Evolutionary conservation across 1,140 invertebrate species (phyloP).

Genomic region (Pseudomyrmex gracilis): DNA sequence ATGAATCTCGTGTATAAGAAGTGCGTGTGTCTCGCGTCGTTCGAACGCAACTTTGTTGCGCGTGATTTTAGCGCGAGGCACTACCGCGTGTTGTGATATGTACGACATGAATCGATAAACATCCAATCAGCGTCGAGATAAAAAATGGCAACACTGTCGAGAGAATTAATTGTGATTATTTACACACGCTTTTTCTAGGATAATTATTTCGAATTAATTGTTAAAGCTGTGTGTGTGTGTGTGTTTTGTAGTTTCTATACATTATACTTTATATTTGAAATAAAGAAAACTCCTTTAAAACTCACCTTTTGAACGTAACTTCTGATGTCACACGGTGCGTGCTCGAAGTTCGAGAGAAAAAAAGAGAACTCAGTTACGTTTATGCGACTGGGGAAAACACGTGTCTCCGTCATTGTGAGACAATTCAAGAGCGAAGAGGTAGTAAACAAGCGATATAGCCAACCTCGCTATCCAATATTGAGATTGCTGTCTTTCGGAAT

Average conservation of each 20-base stretch:
- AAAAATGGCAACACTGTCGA: too few relatives aligned
- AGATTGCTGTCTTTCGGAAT: constrained; percentile 85
- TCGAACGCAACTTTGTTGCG: too few relatives aligned
- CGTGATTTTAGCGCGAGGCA: too few relatives aligned
- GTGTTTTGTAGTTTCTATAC: neutral
- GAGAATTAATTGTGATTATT: too few relatives aligned
- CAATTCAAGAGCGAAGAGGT: constrained; percentile 72
- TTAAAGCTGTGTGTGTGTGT: neutral
- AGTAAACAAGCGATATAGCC: constrained; percentile 84
- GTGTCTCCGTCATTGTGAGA: constrained; percentile 75
- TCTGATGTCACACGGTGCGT: constrained; percentile 47
- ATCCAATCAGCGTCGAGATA: too few relatives aligned
- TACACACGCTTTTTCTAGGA: too few relatives aligned
- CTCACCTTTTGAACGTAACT: constrained; percentile 39
- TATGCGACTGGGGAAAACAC: constrained; percentile 73
- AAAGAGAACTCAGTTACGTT: constrained; percentile 70
- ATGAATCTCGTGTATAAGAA: too few relatives aligned
- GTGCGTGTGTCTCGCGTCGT: too few relatives aligned
- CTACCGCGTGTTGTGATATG: too few relatives aligned
- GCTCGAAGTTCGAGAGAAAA: constrained; percentile 72
- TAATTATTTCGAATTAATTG: constrained; percentile 5
- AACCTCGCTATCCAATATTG: constrained; percentile 84
- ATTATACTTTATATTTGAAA: neutral
- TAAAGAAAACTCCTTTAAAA: constrained; percentile 26
- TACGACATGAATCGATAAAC: too few relatives aligned